phyloP scores from a whole-genome alignment of 1,140 invertebrate genomes.

The Olivierus martensii region DNA sequence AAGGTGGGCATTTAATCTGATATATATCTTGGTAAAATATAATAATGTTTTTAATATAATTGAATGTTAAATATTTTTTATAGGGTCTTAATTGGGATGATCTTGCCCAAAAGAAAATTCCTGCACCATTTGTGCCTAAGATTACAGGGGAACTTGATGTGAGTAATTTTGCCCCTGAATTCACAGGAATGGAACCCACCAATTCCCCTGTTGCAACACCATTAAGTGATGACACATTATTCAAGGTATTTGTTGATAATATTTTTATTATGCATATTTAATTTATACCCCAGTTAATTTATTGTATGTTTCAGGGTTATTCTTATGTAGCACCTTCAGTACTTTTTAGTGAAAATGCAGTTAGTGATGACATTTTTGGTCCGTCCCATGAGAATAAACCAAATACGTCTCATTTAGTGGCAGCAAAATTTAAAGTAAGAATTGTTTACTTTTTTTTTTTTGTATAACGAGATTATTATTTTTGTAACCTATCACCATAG shows the following conservation, averaged over 20 bases:
- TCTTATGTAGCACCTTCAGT: constrained; percentile 91
- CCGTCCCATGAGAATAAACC: constrained; percentile 35
- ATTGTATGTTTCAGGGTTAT: constrained; percentile 53
- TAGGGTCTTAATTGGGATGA: constrained; percentile 59
- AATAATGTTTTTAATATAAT: too few relatives aligned
- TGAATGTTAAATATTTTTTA: constrained; percentile 16
- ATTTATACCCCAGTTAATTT: background rate
- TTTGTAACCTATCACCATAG: too few relatives aligned
- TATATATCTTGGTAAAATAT: too few relatives aligned
- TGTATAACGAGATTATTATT: too few relatives aligned
- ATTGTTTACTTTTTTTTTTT: too few relatives aligned
- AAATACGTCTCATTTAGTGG: constrained; percentile 31
- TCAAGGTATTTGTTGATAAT: constrained; percentile 43
- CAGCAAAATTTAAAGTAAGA: constrained; percentile 40
- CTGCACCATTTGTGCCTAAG: constrained; percentile 65
- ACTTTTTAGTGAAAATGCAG: constrained; percentile 67
- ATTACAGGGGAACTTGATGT: constrained; percentile 66
- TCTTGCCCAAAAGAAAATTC: constrained; percentile 51
- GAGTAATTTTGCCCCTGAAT: constrained; percentile 92
- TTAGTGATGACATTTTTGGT: constrained; percentile 53
- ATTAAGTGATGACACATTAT: constrained; percentile 69
- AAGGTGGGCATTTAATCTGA: too few relatives aligned
- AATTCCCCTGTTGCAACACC: constrained; percentile 83
- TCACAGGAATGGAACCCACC: constrained; percentile 73
- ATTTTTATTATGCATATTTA: background rate